phyloP scores from a whole-genome alignment of 2,888 invertebrate genomes.

The Oscheius onirici region DNA sequence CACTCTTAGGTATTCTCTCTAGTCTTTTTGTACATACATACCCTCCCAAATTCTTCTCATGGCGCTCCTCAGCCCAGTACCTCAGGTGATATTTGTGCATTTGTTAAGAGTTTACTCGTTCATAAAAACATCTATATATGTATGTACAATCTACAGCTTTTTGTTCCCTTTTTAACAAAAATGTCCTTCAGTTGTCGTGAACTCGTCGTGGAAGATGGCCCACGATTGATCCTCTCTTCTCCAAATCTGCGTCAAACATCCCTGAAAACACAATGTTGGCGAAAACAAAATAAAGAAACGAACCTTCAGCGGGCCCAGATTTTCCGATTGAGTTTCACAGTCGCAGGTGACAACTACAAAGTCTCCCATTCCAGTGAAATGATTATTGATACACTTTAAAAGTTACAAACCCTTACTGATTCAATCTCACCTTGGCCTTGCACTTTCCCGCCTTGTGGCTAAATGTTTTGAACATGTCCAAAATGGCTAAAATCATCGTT shows the following conservation, averaged over 20 bases:
- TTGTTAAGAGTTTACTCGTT: slow-evolving; percentile 9
- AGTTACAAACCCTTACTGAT: neutral
- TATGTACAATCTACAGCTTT: neutral
- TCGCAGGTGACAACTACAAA: slow-evolving; percentile 38
- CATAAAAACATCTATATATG: slow-evolving; percentile 6
- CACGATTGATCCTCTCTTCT: slow-evolving; percentile 35
- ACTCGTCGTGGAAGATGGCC: slow-evolving; percentile 42
- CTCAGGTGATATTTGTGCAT: neutral
- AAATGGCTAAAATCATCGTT: slow-evolving; percentile 25
- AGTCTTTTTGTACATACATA: no score
- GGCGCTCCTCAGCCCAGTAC: neutral
- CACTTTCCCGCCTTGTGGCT: slow-evolving; percentile 31
- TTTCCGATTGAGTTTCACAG: slow-evolving; percentile 37
- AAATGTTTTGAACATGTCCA: slow-evolving; percentile 30
- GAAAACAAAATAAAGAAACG: neutral
- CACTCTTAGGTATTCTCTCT: no score
- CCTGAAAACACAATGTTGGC: no score
- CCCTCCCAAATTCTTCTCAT: no score
- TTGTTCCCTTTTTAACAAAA: slow-evolving; percentile 9
- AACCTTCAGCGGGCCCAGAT: slow-evolving; percentile 36
- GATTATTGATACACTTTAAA: slow-evolving; percentile 25
- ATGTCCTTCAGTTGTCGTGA: slow-evolving; percentile 13
- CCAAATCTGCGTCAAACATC: slow-evolving; percentile 39
- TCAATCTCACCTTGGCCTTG: neutral
- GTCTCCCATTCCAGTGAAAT: slow-evolving; percentile 37